These are phyloP conservation scores for Imbricaverruca yamaguchii DNA, from an alignment of 2,888 invertebrate species.

Conservation along the genomic window DNA sequence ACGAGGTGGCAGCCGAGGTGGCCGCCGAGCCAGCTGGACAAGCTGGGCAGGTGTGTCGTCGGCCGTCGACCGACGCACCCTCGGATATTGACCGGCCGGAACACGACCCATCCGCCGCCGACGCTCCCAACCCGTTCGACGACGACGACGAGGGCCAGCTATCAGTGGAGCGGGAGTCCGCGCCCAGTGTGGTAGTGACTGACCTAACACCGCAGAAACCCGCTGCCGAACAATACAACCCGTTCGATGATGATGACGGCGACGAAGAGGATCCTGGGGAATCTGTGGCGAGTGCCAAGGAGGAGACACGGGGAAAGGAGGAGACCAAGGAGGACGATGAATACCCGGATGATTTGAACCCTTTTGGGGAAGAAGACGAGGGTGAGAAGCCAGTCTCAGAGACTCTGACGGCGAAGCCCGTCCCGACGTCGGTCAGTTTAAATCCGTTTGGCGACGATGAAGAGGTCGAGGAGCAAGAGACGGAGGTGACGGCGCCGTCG, in stretches of 20 bases:
- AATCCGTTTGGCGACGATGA: slow-evolving; percentile 64
- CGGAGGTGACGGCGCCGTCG: background rate
- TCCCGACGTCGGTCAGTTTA: slow-evolving; percentile 38
- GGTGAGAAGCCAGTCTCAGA: slow-evolving; percentile 25
- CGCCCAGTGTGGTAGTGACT: background rate
- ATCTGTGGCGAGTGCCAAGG: background rate
- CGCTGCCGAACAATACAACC: slow-evolving; percentile 25
- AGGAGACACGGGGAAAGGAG: no score
- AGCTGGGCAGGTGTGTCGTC: no score
- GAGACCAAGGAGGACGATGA: slow-evolving; percentile 14
- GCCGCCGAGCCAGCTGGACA: no score
- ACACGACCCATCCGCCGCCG: background rate
- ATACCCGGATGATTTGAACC: slow-evolving; percentile 75
- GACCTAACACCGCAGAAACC: slow-evolving; percentile 5
- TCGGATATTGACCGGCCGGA: no score
- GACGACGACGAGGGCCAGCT: background rate
- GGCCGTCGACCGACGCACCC: no score
- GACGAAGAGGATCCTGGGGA: background rate
- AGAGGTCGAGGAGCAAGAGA: slow-evolving; percentile 43
- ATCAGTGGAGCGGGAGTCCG: background rate
- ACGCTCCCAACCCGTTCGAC: background rate
- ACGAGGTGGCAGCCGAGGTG: no score
- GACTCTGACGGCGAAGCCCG: slow-evolving; percentile 9
- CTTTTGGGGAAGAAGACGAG: slow-evolving; percentile 66
- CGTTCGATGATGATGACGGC: slow-evolving; percentile 27